A percentile compares a stretch with the other conserved stretches of the same genome.
phyloP scores from a whole-genome alignment of 1,140 invertebrate species.

The Drosophila miranda region DNA sequence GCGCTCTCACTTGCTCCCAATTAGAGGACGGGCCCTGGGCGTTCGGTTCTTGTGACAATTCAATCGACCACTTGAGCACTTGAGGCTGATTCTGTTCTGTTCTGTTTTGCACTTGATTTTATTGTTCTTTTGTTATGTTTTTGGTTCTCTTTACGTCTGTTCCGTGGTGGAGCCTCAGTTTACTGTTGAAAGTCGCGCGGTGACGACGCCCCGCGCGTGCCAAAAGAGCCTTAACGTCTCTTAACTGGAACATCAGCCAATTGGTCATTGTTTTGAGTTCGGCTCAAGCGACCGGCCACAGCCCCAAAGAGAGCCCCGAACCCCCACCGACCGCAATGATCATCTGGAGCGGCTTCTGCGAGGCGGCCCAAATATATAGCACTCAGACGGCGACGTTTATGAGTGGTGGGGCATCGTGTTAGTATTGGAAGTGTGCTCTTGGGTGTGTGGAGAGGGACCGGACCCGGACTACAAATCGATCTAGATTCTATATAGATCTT shows the following conservation, averaged over 20 bases:
- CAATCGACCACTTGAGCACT: constrained; percentile 70
- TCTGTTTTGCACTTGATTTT: constrained; percentile 29
- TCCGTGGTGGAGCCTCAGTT: constrained; percentile 45
- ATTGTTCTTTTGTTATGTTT: constrained; percentile 60
- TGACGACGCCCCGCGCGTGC: constrained; percentile 64
- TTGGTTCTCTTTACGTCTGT: constrained; percentile 33
- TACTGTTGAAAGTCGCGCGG: constrained; percentile 60
- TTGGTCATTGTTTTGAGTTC: too few species aligned
- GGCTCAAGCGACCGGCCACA: constrained; percentile 17
- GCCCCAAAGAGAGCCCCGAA: background rate
- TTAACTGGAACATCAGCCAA: constrained; percentile 14
- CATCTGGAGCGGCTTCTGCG: constrained; percentile 83
- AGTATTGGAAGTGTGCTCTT: constrained; percentile 48
- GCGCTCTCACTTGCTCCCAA: constrained; percentile 78
- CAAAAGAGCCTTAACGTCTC: constrained; percentile 12
- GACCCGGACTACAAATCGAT: too few species aligned
- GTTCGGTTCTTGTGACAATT: constrained; percentile 66
- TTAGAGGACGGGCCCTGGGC: constrained; percentile 39
- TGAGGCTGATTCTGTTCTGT: constrained; percentile 25
- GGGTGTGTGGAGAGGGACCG: too few species aligned
- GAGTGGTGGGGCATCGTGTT: constrained; percentile 69
- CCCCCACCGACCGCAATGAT: constrained; percentile 66
- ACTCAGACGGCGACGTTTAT: constrained; percentile 73
- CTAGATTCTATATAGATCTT: too few species aligned
- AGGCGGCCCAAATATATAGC: constrained; percentile 82